Evolutionary conservation across 2,113 vertebrate species (phyloP), one percentile per base, ranked within the genome.

Genomic region (Xenopus borealis): DNA sequence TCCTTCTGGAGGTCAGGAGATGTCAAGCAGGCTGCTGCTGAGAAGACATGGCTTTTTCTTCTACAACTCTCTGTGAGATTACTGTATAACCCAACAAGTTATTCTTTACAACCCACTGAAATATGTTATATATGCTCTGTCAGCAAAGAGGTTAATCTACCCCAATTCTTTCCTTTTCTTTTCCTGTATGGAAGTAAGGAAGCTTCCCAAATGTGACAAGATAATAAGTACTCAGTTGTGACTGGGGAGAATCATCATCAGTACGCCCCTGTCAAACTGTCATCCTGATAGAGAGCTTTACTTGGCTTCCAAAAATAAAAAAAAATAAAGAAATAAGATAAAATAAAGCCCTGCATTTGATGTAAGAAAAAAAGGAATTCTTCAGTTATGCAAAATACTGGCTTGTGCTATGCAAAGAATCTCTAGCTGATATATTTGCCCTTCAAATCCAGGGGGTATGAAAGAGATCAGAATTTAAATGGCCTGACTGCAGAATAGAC

Each of bases 191-290:
- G 33, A 77, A 64, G 74, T 57, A 77, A 77, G 70, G 67, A 69
- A 70, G 74, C 74, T 70, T 77, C 67, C 66, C 61, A 70, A 64
- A 77, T 64, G 66, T 70, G 74, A 77, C 74, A 70, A 77, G 74
- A 77, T 77, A 77, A 77, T 77, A 77, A 77, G 74, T 50, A 77
- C 74, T 59, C 59, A 12, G 67, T 77, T 77, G 67, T 77, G 67
- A 77, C 18, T 19, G 61, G 72, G 47, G 62, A 58, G 50, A 50
- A 64, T 69, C 59, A 7, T 70, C 58, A 53, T 77, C 47, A 70
- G 63, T 70, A 77, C 40, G 46, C 67, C 66, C 18, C 67, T 70
- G 67, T 77, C 67, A 70, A 70, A 50, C 61, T 77, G 74, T 77
- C 74, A 77, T 69, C 50, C 47, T 64, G 61, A 77, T 57, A 20